Evolutionary conservation across 2,797 vertebrate genomes (phyloP).

Genomic region (Centropyge bicolor): DNA sequence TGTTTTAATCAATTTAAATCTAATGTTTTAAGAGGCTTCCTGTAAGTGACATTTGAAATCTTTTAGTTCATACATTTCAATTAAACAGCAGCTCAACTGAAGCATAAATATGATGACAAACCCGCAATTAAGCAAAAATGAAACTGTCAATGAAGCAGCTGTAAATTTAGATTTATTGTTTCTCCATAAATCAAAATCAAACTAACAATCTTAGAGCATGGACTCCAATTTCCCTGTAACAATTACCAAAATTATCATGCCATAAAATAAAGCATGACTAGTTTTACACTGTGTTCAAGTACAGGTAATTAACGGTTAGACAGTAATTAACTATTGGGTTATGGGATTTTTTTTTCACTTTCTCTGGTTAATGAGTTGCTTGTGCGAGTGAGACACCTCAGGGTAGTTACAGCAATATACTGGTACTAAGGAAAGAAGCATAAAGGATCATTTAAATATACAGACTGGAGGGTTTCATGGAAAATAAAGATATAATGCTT

Average conservation of each 20-base stretch:
- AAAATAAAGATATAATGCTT: neutral
- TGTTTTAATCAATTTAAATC: neutral
- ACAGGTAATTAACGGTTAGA: neutral
- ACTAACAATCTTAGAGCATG: neutral
- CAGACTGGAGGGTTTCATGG: neutral
- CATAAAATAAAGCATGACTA: neutral
- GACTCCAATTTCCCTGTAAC: neutral
- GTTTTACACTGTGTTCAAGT: neutral
- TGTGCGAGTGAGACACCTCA: neutral
- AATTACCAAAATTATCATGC: neutral
- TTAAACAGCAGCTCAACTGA: too few relatives aligned
- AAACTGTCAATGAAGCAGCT: too few relatives aligned
- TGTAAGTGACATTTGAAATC: neutral
- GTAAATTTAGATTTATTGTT: too few relatives aligned
- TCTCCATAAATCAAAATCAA: neutral
- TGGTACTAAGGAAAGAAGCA: neutral
- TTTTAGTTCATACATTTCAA: too few relatives aligned
- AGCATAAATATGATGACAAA: too few relatives aligned
- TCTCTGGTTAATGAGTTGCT: neutral
- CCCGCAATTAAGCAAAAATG: too few relatives aligned
- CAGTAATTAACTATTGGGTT: neutral
- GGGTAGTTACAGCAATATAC: neutral
- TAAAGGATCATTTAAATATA: neutral
- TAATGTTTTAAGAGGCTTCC: neutral
- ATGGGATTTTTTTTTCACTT: neutral